Evolutionary conservation across 2,888 invertebrate species (phyloP).

Genomic region (Asteroscopus sphinx): DNA sequence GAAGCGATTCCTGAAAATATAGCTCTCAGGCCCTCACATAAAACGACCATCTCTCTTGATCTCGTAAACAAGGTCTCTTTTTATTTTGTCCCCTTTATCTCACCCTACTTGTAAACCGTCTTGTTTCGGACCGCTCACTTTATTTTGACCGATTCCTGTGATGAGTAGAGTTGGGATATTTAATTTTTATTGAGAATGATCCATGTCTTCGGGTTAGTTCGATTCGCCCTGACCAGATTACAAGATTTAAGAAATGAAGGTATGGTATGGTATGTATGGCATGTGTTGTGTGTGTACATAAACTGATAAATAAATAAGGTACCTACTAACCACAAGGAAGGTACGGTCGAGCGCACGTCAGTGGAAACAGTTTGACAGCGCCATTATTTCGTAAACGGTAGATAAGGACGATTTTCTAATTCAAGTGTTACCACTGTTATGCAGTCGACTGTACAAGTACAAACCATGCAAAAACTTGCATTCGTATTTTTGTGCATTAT

Average conservation of each 20-base stretch:
- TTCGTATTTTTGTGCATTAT: no score
- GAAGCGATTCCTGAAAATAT: constrained; percentile 1
- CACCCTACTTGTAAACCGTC: constrained; percentile 16
- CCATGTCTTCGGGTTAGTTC: constrained; percentile 10
- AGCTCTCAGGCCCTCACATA: constrained; percentile 5
- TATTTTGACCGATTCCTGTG: constrained; percentile 28
- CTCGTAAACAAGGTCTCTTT: constrained; percentile 22
- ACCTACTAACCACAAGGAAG: no score
- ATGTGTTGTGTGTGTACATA: no score
- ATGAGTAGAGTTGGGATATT: constrained; percentile 20
- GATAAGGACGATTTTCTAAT: no score
- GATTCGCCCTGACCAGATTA: not conserved
- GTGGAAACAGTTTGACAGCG: no score
- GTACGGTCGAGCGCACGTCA: no score
- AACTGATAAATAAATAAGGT: no score
- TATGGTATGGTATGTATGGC: no score
- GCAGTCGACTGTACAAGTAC: no score
- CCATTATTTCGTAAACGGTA: no score
- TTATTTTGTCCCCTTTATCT: constrained; percentile 10
- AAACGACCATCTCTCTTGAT: not conserved
- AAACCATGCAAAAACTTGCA: no score
- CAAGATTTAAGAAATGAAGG: not conserved
- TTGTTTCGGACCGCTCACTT: constrained; percentile 29
- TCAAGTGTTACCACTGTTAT: no score
- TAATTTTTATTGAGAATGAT: constrained; percentile 24